A percentile compares a stretch with the other conserved stretches of the same genome.
Conservation (phyloP, 1,140 invertebrate genomes). For the Calosoma granatense region DNA sequence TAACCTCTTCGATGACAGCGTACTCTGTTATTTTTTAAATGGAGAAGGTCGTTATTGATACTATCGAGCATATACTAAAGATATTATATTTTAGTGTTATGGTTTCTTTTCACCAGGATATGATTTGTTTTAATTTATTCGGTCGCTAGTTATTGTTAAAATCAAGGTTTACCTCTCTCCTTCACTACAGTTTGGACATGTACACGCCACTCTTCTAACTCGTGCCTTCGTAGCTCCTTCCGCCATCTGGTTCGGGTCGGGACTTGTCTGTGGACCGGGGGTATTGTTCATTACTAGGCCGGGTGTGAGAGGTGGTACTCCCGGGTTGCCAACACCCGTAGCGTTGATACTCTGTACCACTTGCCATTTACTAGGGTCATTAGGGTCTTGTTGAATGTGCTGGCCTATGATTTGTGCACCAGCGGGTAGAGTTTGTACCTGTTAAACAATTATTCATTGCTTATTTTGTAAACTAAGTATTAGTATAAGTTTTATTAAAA, state of each 20-base stretch:
- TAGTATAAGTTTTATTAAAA: too few species aligned
- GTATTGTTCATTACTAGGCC: constrained; percentile 29
- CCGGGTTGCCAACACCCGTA: constrained; percentile 28
- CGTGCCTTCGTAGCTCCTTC: constrained; percentile 37
- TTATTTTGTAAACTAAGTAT: neutral
- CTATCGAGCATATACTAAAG: too few species aligned
- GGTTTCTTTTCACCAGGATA: too few species aligned
- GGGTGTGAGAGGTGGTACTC: constrained; percentile 28
- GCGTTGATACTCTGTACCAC: constrained; percentile 46
- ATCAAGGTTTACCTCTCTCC: constrained; percentile 69
- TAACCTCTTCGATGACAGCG: too few species aligned
- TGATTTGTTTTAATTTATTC: too few species aligned
- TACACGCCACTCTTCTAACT: constrained; percentile 80
- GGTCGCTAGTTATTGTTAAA: too few species aligned
- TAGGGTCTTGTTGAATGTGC: constrained; percentile 62
- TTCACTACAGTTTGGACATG: constrained; percentile 91
- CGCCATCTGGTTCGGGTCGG: constrained; percentile 22
- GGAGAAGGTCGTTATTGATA: too few species aligned
- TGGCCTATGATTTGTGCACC: constrained; percentile 33
- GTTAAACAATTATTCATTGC: neutral
- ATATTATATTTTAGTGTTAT: too few species aligned
- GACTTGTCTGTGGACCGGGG: constrained; percentile 19
- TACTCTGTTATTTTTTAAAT: too few species aligned
- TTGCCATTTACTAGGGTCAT: constrained; percentile 72
- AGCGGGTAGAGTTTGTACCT: constrained; percentile 12